Base-by-base conservation (phyloP, 2,888 invertebrate species). In the Mythimna loreyi region DNA sequence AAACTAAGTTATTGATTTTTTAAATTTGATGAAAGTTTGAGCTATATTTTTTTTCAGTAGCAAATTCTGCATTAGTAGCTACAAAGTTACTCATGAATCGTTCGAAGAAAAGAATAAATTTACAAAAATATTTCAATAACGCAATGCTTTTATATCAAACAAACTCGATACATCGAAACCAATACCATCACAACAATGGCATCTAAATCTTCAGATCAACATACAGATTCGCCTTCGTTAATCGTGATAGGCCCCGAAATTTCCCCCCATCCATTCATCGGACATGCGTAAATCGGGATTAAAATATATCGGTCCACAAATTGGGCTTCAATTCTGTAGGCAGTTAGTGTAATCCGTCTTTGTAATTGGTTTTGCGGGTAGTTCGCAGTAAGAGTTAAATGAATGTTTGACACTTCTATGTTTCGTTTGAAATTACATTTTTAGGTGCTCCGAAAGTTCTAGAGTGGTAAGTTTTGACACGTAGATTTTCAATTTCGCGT, bases 271-370 rank as follows among this genome's bases (percentile, higher is more conserved):
- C 87, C 89, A 87, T 90, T 89, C 86, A 88, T 89, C 83, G 89
- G 85, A 91, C 92, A 92, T 88, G 89, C 91, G 91, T 91, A 91
- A 92, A 91, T 89, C 84, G 88, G 91, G 92, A 92, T 94, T 93
- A 92, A 94, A 94, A 93, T 94, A 92, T 93, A 93, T 92, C 87
- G 90, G 87, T 81, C 89, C 90, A 91, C 82, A 93, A 93, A 94
- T 93, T 92, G 92, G 87, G 89, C 89, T 87, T 88, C 90, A 87
- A 92, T 92, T 91, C 90, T 87, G 90, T 87, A 88, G 85, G 87
- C 88, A 86, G 89, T 89, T 91, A 89, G 85, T 83, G 91, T 93
- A 92, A 94, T 94, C 93, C 89, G 87, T 93, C 93, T 92, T 91
- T 89, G 91, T 93, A 93, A 94, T 94, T 94, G 93, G 90, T 91